phyloP scores from a whole-genome alignment of 2,797 vertebrate genomes.

The Pristis pectinata region DNA sequence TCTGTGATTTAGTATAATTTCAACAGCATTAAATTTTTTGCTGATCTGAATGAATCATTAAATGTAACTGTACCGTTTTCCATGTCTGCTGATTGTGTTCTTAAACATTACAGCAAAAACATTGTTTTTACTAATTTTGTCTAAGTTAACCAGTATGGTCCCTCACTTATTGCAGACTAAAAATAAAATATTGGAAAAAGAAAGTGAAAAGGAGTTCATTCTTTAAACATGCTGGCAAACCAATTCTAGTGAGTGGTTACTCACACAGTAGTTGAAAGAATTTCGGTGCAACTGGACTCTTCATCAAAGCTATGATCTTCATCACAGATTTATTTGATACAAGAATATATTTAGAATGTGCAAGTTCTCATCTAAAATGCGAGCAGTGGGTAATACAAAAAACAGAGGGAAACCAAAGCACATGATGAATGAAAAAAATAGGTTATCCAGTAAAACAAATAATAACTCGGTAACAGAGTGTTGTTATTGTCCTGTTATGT shows the following conservation, averaged over 20 bases:
- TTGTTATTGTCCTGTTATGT: too few relatives aligned
- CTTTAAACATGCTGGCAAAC: neutral
- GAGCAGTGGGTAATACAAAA: neutral
- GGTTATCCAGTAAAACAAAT: neutral
- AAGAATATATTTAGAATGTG: neutral
- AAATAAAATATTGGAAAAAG: neutral
- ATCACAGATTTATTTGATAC: neutral
- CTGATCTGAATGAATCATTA: neutral
- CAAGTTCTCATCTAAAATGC: neutral
- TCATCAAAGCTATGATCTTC: neutral
- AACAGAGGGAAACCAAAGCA: neutral
- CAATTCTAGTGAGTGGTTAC: neutral
- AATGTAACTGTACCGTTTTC: neutral
- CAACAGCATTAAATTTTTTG: neutral
- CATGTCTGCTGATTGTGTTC: neutral
- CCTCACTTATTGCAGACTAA: neutral
- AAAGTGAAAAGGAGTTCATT: neutral
- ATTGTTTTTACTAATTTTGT: neutral
- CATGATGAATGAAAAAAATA: neutral
- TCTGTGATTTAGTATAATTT: neutral
- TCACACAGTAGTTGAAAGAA: neutral
- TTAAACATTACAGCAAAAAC: neutral
- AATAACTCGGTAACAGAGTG: neutral
- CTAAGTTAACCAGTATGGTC: neutral
- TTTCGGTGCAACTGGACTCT: neutral